Evolutionary conservation across 2,797 vertebrate species (phyloP), one percentile per base, ranked within the genome.

Genomic region (Halcyon leucocephala): DNA sequence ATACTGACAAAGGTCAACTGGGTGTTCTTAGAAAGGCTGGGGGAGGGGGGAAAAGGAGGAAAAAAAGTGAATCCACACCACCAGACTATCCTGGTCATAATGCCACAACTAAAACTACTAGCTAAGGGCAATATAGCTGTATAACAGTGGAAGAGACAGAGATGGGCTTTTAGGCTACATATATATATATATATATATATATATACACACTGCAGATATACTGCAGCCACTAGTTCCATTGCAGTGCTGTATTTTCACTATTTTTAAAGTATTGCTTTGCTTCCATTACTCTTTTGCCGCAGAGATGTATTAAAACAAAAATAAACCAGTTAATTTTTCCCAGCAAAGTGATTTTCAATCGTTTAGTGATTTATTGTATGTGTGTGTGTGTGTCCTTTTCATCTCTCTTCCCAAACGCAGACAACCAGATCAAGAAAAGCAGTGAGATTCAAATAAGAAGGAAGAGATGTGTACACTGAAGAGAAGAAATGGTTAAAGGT

Each of bases 361-460:
- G 89, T 91, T 37, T 20, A 44, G 13, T 28, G 12, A 35, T 13
- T 14, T 14, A 21, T 14, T 58, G 14, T 26, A 39, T 39, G 37
- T 39, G 37, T 12, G 19, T 46, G 19, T 46, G 14, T 31, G 7
- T 25, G 17, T 31, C 9, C 15, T 71, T 55, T 77, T 42, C 31
- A 52, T 52, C 8, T 46, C 41, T 78, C n/a, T 90, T 52, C 21
- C 21, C 14, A 74, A 85, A 72, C 9, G n/a, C 35, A 51, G n/a
- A 86, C 69, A 55, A 60, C 19, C 29, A 74, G 28, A 78, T 37
- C 28, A 66, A 55, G 76, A 78, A 86, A 95, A 88, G 16, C n/a
- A 55, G 4, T 29, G 29, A 57, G 52, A 71, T 7, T 83, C 44
- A 74, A 58, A 64, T 1, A 13, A 74, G 55, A 12, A 83, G 33